A percentile compares a stretch with the other conserved stretches of the same genome.
phyloP scores from a whole-genome alignment of 2,797 vertebrate species.

The Stomatorhinus walkeri region DNA sequence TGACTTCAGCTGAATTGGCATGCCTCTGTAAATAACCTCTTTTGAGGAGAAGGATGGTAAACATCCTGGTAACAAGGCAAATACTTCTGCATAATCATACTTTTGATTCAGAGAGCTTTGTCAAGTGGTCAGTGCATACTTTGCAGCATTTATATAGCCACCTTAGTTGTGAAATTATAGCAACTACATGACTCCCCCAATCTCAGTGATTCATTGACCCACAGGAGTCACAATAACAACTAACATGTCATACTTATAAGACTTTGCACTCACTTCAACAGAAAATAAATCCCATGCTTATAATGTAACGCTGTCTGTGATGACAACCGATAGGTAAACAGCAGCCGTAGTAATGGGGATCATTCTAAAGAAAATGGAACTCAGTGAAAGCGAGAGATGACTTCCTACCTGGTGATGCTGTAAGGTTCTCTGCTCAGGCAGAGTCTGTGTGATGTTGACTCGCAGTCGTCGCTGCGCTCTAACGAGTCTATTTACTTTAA shows the following conservation, averaged over 20 bases:
- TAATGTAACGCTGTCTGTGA: not conserved
- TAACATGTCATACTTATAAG: not conserved
- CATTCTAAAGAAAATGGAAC: not conserved
- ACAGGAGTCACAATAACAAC: not conserved
- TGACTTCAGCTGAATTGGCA: not conserved
- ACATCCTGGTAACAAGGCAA: not conserved
- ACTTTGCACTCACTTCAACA: not conserved
- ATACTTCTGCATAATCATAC: not conserved
- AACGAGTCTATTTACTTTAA: constrained; percentile 42
- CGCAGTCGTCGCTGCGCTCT: constrained; percentile 29
- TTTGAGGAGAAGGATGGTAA: not conserved
- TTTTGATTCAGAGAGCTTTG: not conserved
- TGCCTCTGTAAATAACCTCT: not conserved
- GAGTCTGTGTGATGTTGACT: constrained; percentile 31
- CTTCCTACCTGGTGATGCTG: constrained; percentile 44
- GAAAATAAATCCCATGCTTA: not conserved
- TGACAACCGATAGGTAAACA: not conserved
- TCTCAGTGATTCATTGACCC: not conserved
- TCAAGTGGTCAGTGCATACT: not conserved
- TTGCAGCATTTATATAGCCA: not conserved
- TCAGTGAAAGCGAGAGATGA: not conserved
- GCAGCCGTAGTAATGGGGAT: not conserved
- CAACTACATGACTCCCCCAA: not conserved
- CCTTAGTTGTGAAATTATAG: not conserved
- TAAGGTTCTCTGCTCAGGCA: constrained; percentile 16